phyloP scores from a whole-genome alignment of 1,140 invertebrate genomes.

The Drosophila ohnishii region DNA sequence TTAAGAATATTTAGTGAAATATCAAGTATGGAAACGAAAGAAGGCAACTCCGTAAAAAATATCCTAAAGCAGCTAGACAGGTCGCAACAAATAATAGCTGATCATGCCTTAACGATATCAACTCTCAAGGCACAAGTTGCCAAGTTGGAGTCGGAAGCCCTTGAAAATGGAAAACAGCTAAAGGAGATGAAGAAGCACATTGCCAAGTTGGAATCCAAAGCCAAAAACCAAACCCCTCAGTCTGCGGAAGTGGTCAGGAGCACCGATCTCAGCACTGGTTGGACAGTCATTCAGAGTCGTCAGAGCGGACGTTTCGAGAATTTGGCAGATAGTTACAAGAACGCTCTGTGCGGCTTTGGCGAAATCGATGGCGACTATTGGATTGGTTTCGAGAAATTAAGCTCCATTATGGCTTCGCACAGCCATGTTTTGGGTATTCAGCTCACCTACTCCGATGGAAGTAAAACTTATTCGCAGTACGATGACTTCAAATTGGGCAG shows the following conservation, averaged over 20 bases:
- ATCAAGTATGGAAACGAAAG: neutral
- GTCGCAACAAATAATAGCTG: neutral
- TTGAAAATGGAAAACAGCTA: neutral
- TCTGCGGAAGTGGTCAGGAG: neutral
- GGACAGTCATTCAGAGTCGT: conserved; percentile 34
- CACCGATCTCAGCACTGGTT: conserved; percentile 2
- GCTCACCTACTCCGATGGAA: conserved; percentile 12
- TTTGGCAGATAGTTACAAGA: conserved; percentile 14
- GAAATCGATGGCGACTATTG: conserved; percentile 11
- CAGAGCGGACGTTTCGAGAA: conserved; percentile 17
- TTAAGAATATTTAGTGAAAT: neutral
- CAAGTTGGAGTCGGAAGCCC: conserved; percentile 1
- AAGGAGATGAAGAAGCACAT: conserved; percentile 4
- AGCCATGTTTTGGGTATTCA: conserved; percentile 28
- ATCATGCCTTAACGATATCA: neutral
- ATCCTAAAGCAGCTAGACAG: neutral
- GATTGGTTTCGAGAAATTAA: conserved; percentile 22
- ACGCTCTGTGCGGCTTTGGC: conserved; percentile 5
- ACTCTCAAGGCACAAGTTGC: neutral
- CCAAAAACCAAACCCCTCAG: neutral
- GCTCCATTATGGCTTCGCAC: conserved; percentile 3
- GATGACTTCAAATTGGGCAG: conserved; percentile 27
- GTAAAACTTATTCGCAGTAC: conserved; percentile 18
- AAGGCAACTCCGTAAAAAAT: neutral
- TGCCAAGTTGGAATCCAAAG: neutral